Evolutionary conservation across 2,113 vertebrate genomes (phyloP), one percentile per base, ranked within the genome.

Genomic region (Theropithecus gelada): DNA sequence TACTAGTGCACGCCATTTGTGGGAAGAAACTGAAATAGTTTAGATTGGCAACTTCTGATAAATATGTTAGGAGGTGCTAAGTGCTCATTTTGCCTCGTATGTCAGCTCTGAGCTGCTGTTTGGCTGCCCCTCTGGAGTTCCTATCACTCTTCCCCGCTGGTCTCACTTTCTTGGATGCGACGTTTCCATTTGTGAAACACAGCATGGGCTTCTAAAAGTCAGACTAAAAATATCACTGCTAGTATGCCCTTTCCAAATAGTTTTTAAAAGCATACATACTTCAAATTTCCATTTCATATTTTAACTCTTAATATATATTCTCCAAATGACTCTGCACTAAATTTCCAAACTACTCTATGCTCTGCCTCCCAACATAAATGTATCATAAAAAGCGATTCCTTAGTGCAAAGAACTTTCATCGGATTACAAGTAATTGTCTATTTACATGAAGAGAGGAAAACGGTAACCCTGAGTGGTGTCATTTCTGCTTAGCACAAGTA

Each of bases 371-470:
- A 79, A 68, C 6, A 73, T 68, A 95, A 94, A 88, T 38, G 10
- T 2, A 55, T 40, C 52, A 61, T 17, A 83, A 89, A 88, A 90
- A 94, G 35, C 0, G 38, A 87, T 73, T 35, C 7, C 43, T 86
- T 89, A 72, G 27, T 57, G 40, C 45, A 95, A 78, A 97, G 5
- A 61, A 40, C n/a, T 81, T 96, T 91, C 81, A 88, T 5, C 64
- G 64, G 38, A 92, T 5, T 94, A 86, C 7, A 82, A 86, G 40
- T 70, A 45, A 92, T 27, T 92, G 16, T 81, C 20, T 94, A 50
- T 70, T 87, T 82, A 82, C 12, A 50, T 0, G 9, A 72, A 61
- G 38, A 50, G 13, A 85, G 22, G 61, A 8, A 38, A 11, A 96
- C 38, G 45, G 30, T 18, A 30, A 55, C 40, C 18, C 6, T 3